Conservation (phyloP, 2,797 vertebrate species). For the Spheniscus humboldti region DNA sequence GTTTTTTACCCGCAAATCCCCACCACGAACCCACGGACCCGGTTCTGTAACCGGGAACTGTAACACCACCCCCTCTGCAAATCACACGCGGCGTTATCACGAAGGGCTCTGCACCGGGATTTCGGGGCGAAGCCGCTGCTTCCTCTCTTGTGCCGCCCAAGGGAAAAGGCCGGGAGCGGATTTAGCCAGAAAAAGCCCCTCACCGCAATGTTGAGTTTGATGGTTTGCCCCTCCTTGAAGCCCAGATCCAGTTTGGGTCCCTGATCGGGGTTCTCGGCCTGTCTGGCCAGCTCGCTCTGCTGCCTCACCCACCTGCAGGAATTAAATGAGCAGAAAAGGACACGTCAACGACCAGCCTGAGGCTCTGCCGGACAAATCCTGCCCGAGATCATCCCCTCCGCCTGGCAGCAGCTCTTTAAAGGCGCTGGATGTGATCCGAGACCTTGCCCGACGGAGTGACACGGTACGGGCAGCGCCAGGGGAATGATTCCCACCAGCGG, state of each 20-base stretch:
- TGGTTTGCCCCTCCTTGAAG: slow-evolving; percentile 98
- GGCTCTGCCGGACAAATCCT: neutral
- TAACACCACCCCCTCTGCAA: neutral
- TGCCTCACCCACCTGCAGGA: slow-evolving; percentile 91
- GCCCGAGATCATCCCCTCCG: neutral
- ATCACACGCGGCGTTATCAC: fast-evolving
- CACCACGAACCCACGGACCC: neutral
- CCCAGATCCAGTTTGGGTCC: slow-evolving; percentile 91
- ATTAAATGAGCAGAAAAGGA: neutral
- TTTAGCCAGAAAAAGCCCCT: slow-evolving; percentile 14
- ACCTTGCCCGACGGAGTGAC: neutral
- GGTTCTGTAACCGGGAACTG: neutral
- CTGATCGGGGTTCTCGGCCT: slow-evolving; percentile 79
- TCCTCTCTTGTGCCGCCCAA: neutral
- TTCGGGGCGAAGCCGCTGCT: fast-evolving
- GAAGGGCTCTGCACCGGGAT: neutral
- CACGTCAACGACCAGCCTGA: fast-evolving
- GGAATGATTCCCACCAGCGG: fast-evolving
- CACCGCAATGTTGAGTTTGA: slow-evolving; percentile 95
- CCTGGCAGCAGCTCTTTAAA: neutral
- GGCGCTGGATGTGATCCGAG: fast-evolving
- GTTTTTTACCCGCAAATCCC: neutral
- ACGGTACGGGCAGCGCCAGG: fast-evolving
- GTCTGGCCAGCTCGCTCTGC: slow-evolving; percentile 87
- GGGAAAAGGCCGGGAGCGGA: fast-evolving